phyloP scores from a whole-genome alignment of 1,140 invertebrate species.

The Drosophila trapezifrons region DNA sequence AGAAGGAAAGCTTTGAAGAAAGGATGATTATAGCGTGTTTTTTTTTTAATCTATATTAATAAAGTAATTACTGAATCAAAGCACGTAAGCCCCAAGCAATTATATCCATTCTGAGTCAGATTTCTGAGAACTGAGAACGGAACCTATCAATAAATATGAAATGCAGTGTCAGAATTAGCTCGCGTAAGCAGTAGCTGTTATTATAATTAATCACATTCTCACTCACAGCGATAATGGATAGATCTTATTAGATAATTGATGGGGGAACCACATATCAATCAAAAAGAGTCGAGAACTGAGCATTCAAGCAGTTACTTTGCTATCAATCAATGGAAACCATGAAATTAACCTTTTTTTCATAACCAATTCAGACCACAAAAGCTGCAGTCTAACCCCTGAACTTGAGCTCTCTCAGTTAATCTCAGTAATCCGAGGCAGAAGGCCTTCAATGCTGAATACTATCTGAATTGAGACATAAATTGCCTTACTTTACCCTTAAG shows the following conservation, averaged over 20 bases:
- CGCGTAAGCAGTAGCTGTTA: not conserved
- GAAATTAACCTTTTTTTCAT: constrained; percentile 2
- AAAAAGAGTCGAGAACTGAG: not conserved
- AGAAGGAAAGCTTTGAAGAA: not conserved
- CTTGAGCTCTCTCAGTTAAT: constrained; percentile 30
- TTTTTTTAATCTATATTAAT: constrained; percentile 7
- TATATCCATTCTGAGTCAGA: not conserved
- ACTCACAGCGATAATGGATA: not conserved
- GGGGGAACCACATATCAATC: constrained; percentile 23
- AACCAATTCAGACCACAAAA: constrained; percentile 4
- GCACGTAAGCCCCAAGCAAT: constrained; percentile 6
- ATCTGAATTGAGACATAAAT: constrained; percentile 37
- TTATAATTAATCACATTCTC: constrained; percentile 22
- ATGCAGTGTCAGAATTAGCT: constrained; percentile 8
- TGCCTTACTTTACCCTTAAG: constrained; percentile 32
- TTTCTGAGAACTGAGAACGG: not conserved
- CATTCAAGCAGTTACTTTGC: not conserved
- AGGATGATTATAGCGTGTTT: no score
- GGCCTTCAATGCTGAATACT: constrained; percentile 25
- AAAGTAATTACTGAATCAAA: constrained; percentile 12
- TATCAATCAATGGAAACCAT: constrained; percentile 9
- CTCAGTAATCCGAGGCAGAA: constrained; percentile 32
- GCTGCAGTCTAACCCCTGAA: constrained; percentile 27
- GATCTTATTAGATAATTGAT: constrained; percentile 21
- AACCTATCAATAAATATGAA: constrained; percentile 18